These are phyloP conservation scores for Montifringilla adamsi DNA, from an alignment of 2,113 vertebrate genomes.

Conservation along the genomic window DNA sequence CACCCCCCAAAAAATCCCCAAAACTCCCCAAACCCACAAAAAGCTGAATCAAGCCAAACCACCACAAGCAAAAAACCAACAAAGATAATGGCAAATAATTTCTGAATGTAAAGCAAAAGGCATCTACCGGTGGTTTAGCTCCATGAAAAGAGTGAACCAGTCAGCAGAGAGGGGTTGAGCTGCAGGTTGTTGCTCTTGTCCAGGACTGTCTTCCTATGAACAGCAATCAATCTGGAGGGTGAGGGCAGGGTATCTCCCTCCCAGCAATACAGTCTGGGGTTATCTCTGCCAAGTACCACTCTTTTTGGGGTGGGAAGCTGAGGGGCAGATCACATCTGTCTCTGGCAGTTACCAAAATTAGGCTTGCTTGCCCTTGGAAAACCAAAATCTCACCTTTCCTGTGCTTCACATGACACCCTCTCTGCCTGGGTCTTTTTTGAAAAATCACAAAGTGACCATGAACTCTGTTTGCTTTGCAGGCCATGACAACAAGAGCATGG, in stretches of 20 bases:
- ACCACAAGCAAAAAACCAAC: not conserved
- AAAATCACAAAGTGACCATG: not conserved
- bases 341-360: not conserved
- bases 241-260: not conserved
- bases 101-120: not conserved
- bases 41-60: not conserved
- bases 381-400: not conserved
- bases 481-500: not conserved
- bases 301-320: not conserved
- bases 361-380: not conserved
- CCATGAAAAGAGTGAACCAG: not conserved
- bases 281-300: not conserved
- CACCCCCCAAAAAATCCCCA: fast-evolving
- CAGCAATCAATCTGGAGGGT: not conserved
- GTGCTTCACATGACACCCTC: not conserved
- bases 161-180: not conserved
- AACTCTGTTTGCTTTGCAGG: not conserved
- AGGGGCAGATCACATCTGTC: not conserved
- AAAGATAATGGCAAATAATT: not conserved
- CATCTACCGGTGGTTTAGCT: not conserved
- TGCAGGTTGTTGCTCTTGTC: not conserved
- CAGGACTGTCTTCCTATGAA: not conserved
- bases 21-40: not conserved
- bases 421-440: not conserved
- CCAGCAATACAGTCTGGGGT: not conserved